Percentiles rank a stretch among this genome's conserved stretches.
phyloP scores from a whole-genome alignment of 2,888 invertebrate species.

The Melolontha melolontha region DNA sequence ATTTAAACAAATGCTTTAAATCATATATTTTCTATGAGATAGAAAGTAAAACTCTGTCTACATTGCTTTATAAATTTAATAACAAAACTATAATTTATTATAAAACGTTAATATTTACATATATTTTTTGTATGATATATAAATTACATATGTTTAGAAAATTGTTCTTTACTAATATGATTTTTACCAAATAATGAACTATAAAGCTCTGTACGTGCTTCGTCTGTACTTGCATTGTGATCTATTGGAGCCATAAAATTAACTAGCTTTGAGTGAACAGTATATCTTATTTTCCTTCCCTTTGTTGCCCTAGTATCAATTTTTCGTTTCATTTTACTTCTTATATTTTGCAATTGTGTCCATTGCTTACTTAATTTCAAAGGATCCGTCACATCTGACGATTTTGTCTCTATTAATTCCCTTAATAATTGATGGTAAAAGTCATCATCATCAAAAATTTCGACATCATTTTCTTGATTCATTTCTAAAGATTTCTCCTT shows the following conservation, averaged over 20 bases:
- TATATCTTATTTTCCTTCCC: slow-evolving; percentile 90
- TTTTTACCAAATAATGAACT: slow-evolving; percentile 82
- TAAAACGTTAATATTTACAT: too few relatives aligned
- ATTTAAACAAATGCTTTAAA: too few relatives aligned
- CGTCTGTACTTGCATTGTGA: slow-evolving; percentile 79
- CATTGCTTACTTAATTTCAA: slow-evolving; percentile 89
- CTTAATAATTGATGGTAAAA: slow-evolving; percentile 95
- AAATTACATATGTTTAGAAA: too few relatives aligned
- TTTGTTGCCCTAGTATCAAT: slow-evolving; percentile 95
- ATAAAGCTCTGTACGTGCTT: slow-evolving; percentile 83
- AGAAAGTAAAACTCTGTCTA: not conserved
- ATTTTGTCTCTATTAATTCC: slow-evolving; percentile 93
- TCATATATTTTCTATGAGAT: not conserved
- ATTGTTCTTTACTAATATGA: not conserved
- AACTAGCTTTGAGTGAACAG: slow-evolving; percentile 85
- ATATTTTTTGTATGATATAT: too few relatives aligned
- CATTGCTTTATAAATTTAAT: not conserved
- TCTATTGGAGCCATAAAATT: slow-evolving; percentile 91
- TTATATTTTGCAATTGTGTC: slow-evolving; percentile 90
- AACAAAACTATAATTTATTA: too few relatives aligned
- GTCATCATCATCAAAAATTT: slow-evolving; percentile 97
- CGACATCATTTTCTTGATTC: slow-evolving; percentile 72
- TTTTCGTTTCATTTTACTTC: slow-evolving; percentile 92
- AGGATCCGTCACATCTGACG: slow-evolving; percentile 85
- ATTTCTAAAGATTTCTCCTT: slow-evolving; percentile 36